phyloP scores from a whole-genome alignment of 2,797 vertebrate genomes.

The Xiphophorus birchmanni region DNA sequence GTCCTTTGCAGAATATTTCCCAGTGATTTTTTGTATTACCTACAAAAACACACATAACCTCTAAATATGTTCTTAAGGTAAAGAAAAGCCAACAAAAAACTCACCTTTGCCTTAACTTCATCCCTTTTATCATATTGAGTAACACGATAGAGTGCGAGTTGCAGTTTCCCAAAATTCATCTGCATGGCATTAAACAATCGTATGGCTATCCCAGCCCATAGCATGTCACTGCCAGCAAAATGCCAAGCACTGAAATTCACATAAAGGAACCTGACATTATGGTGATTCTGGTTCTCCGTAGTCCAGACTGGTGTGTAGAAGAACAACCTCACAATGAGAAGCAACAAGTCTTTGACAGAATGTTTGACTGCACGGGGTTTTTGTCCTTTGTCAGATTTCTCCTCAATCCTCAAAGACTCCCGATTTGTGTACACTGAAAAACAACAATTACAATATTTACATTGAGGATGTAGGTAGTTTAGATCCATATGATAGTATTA shows the following conservation, averaged over 20 bases:
- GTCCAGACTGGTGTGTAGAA: slow-evolving; percentile 89
- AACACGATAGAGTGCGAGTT: slow-evolving; percentile 83
- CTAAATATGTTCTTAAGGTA: neutral
- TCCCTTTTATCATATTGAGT: slow-evolving; percentile 69
- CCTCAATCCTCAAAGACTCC: slow-evolving; percentile 62
- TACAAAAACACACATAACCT: neutral
- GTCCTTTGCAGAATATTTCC: too few relatives aligned
- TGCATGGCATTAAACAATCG: slow-evolving; percentile 85
- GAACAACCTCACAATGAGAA: slow-evolving; percentile 74
- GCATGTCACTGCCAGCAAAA: slow-evolving; percentile 90
- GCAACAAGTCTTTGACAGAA: slow-evolving; percentile 57
- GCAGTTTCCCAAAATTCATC: slow-evolving; percentile 84
- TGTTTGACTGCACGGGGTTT: slow-evolving; percentile 50
- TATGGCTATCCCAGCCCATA: slow-evolving; percentile 91
- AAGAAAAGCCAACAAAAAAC: neutral
- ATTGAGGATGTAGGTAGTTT: neutral
- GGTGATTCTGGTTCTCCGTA: slow-evolving; percentile 75
- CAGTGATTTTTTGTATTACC: too few relatives aligned
- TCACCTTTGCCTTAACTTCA: slow-evolving; percentile 62
- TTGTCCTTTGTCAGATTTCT: slow-evolving; percentile 1
- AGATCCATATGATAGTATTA: neutral
- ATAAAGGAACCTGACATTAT: slow-evolving; percentile 84
- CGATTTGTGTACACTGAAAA: slow-evolving; percentile 69
- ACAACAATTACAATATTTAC: slow-evolving; percentile 5
- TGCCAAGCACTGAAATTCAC: slow-evolving; percentile 95